phyloP scores from a whole-genome alignment of 2,113 vertebrate species.

The Brevimyrus niger region DNA sequence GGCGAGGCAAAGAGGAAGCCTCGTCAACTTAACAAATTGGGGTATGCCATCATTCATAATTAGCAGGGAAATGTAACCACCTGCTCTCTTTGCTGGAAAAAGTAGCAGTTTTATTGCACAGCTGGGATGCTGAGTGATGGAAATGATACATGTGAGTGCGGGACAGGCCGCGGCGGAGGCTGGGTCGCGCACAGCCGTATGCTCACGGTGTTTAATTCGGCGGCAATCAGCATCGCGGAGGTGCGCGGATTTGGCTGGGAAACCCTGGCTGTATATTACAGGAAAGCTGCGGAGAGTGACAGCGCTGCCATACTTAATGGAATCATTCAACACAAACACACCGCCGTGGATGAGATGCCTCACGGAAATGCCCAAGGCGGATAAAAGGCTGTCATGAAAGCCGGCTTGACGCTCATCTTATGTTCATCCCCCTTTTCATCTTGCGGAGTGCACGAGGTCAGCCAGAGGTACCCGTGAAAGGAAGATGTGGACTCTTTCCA shows the following conservation, averaged over 20 bases:
- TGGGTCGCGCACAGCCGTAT: background rate
- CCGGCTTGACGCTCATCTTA: background rate
- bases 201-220: background rate
- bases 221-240: background rate
- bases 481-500: background rate
- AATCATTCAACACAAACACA: slow-evolving; percentile 4
- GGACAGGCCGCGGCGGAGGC: background rate
- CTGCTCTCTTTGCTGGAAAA: background rate
- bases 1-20: background rate
- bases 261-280: background rate
- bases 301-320: background rate
- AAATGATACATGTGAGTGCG: background rate
- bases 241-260: background rate
- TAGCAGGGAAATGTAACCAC: background rate
- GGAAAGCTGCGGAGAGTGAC: background rate
- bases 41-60: background rate
- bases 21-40: slow-evolving; percentile 1
- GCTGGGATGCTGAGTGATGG: background rate
- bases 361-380: background rate
- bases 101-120: background rate
- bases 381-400: slow-evolving; percentile 9
- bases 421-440: background rate
- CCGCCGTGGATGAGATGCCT: background rate
- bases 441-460: background rate
- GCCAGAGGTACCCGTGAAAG: background rate